Evolutionary conservation across 2,888 invertebrate genomes (phyloP).

Genomic region (Andrena marginata): DNA sequence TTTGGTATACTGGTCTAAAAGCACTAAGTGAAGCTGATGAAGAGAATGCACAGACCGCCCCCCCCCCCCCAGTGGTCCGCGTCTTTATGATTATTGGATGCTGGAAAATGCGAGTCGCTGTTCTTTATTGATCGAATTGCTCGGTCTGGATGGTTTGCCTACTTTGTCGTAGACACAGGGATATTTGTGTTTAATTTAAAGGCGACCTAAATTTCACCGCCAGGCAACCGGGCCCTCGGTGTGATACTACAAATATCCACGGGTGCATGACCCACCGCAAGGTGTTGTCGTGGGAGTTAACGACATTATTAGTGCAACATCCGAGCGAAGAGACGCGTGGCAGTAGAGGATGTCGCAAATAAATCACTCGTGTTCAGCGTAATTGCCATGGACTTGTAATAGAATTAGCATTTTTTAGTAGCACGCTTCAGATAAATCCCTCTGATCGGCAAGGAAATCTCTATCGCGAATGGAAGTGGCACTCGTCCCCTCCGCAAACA

Average conservation of each 20-base stretch:
- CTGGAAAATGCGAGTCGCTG: neutral
- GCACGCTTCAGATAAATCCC: neutral
- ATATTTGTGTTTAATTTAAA: conserved; percentile 48
- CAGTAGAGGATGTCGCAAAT: conserved; percentile 2
- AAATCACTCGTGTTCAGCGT: neutral
- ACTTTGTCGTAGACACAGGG: conserved; percentile 28
- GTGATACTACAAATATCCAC: conserved; percentile 45
- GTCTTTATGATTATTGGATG: neutral
- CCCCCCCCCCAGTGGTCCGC: neutral
- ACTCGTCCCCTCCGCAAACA: too few species aligned
- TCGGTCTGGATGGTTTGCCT: conserved; percentile 13
- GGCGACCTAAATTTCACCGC: conserved; percentile 45
- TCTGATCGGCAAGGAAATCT: neutral
- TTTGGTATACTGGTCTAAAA: neutral
- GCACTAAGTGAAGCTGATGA: neutral
- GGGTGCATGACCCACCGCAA: conserved; percentile 25
- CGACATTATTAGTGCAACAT: conserved; percentile 15
- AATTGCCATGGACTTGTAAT: neutral
- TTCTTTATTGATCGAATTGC: conserved; percentile 30
- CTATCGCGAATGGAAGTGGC: neutral
- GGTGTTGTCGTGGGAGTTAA: neutral
- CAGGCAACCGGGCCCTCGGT: conserved; percentile 8
- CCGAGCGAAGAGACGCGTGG: neutral
- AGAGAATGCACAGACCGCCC: neutral
- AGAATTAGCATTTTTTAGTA: neutral